phyloP scores from a whole-genome alignment of 1,140 invertebrate genomes.

The Parapsyche elsis region DNA sequence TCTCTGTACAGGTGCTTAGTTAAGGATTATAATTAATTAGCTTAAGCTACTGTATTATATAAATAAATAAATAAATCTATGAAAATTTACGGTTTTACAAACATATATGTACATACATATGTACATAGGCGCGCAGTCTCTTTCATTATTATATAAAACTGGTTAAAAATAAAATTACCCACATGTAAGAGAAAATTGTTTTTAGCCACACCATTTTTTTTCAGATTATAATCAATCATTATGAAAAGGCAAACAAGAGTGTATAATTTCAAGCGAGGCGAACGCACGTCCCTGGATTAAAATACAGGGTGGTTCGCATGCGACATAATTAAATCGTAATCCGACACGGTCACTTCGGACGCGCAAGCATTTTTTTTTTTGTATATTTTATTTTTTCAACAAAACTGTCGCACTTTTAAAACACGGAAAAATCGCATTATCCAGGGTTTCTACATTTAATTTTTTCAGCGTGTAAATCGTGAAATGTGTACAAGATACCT shows the following conservation, averaged over 20 bases:
- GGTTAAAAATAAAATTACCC: not conserved
- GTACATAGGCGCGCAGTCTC: not conserved
- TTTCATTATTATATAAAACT: not conserved
- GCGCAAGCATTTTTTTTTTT: not conserved
- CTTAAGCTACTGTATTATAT: too few relatives aligned
- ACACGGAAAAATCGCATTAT: too few relatives aligned
- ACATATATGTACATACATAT: not conserved
- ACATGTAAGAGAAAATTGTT: not conserved
- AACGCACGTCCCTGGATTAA: not conserved
- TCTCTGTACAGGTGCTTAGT: too few relatives aligned
- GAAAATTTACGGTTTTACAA: not conserved
- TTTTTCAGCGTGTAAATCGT: too few relatives aligned
- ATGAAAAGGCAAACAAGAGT: not conserved
- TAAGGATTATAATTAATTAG: too few relatives aligned
- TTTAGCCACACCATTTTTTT: too few relatives aligned
- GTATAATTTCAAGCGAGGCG: not conserved
- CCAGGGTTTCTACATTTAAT: too few relatives aligned
- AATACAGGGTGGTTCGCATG: not conserved
- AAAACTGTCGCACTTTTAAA: not conserved
- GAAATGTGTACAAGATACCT: too few relatives aligned
- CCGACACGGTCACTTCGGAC: not conserved
- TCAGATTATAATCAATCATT: too few relatives aligned
- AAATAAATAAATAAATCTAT: too few relatives aligned
- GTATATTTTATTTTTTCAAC: not conserved
- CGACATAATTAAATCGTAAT: constrained; percentile 11